These are phyloP conservation scores for Pseudomyrmex dendroicus DNA, from an alignment of 1,140 invertebrate genomes.

Conservation along the genomic window DNA sequence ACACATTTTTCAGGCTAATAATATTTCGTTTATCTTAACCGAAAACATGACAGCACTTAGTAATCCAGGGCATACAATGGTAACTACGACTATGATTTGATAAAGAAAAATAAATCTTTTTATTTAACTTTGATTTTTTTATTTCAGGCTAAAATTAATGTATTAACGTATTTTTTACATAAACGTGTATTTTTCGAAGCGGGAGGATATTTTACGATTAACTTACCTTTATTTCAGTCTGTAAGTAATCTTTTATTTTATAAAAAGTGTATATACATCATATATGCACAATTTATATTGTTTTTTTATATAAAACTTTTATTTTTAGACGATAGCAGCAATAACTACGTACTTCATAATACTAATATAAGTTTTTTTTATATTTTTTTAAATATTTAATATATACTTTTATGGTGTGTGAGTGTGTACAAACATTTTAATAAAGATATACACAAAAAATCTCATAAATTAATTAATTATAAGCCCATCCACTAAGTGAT, in stretches of 20 bases:
- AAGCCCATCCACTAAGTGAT: neutral
- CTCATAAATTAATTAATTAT: neutral
- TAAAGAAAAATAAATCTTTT: neutral
- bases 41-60: neutral
- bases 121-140: neutral
- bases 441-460: neutral
- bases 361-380: neutral
- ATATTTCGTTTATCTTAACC: neutral
- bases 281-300: neutral
- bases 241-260: conserved; percentile 12
- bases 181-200: conserved; percentile 28
- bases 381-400: neutral
- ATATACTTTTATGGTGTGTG: neutral
- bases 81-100: neutral
- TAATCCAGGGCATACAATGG: conserved; percentile 11
- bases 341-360: conserved; percentile 35
- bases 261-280: neutral
- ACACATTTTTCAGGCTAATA: conserved; percentile 28
- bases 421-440: neutral
- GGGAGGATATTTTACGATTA: conserved; percentile 23
- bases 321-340: conserved; percentile 24
- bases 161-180: conserved; percentile 7
- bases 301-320: neutral
- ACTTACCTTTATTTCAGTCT: conserved; percentile 40
- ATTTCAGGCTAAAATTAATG: conserved; percentile 22